Percentiles rank a stretch among this genome's conserved stretches.
These are phyloP conservation scores for Thermophis baileyi DNA, from an alignment of 2,113 vertebrate species.

Conservation along the genomic window DNA sequence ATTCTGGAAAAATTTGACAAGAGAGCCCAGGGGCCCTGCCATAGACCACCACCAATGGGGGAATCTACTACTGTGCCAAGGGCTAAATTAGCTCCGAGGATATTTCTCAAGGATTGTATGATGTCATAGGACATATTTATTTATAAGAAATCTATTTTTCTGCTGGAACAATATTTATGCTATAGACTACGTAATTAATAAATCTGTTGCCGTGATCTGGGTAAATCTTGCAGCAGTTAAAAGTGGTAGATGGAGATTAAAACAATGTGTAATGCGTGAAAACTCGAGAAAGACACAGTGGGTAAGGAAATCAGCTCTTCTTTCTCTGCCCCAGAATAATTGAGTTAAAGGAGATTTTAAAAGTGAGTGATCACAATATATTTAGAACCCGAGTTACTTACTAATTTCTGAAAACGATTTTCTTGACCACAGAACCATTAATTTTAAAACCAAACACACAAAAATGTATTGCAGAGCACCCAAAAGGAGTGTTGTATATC, in stretches of 20 bases:
- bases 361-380: background rate
- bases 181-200: background rate
- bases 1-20: slow-evolving; percentile 24
- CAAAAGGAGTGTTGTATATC: background rate
- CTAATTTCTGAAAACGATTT: background rate
- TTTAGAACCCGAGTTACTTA: background rate
- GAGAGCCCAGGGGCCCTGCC: background rate
- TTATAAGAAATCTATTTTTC: background rate
- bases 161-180: background rate
- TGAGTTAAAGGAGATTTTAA: background rate
- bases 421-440: background rate
- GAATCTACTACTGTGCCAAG: background rate
- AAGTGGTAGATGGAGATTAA: background rate
- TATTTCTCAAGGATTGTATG: background rate
- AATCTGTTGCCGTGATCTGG: background rate
- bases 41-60: background rate
- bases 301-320: background rate
- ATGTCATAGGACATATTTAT: background rate
- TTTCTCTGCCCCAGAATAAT: background rate
- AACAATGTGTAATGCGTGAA: background rate
- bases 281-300: background rate
- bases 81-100: background rate
- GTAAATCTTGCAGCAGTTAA: background rate
- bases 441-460: background rate
- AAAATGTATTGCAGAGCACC: background rate